Evolutionary conservation across 1,140 invertebrate genomes (phyloP), one percentile per base, ranked within the genome.

Genomic region (Daktulosphaira vitifoliae): DNA sequence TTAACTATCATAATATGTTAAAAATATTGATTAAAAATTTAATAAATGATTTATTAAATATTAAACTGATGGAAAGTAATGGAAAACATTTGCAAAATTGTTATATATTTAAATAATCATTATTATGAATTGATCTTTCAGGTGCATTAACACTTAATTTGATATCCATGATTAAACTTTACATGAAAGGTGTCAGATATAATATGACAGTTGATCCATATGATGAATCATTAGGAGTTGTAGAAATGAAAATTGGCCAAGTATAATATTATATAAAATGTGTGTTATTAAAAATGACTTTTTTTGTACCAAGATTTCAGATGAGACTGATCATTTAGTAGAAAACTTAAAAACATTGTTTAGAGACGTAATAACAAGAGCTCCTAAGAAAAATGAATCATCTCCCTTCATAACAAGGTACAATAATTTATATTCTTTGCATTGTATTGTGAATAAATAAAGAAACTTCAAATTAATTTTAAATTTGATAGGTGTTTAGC

Each of bases 191-290:
- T 20, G 29, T 62, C 15, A 44, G 44, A 5, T 62, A 62, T 13
- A 62, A 48, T 62, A 62, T 62, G 56, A 39, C 42, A 62, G 42
- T 62, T 3, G 56, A 62, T 62, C 56, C 56, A n/a, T 62, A 33
- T 62, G 56, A 62, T 33, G 56, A 62, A 48, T 13, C 42, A 46
- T 62, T 62, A 20, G 56, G 56, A 18, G 20, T 62, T 13, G 56
- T 62, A 7, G 56, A 62, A 15, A 62, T 62, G 56, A 62, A 44
- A 62, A 62, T 62, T 46, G 56, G 56, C 29, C 39, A 33, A 2
- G 56, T 62, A 33, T 20, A 7, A 42, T 53, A 22, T 33, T 22
- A 22, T 33, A 33, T 33, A 33, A 33, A 33, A 33, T 33, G 5
- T 33, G 29, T 11, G 29, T 33, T 6, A 33, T n/a, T 33, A 33